phyloP scores from a whole-genome alignment of 1,140 invertebrate species.

The Pogonognathellus flavescens region DNA sequence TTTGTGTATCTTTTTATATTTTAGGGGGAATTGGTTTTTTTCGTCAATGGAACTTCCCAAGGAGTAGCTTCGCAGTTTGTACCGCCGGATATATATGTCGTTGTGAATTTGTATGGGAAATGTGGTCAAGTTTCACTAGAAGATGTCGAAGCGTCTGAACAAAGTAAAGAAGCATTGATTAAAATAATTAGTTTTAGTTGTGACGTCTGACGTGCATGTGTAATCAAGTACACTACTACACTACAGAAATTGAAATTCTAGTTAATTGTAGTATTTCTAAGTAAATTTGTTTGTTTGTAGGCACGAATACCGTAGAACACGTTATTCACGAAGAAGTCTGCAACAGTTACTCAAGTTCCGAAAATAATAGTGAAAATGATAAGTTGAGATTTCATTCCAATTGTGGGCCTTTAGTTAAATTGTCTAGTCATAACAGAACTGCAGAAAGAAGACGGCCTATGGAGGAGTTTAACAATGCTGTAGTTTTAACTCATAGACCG shows the following conservation, averaged over 20 bases:
- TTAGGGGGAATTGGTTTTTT: conserved; percentile 88
- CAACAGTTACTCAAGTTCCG: conserved; percentile 50
- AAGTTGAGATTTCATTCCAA: conserved; percentile 88
- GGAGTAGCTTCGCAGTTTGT: conserved; percentile 85
- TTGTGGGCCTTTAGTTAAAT: conserved; percentile 88
- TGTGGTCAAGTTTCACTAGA: conserved; percentile 85
- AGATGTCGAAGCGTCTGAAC: conserved; percentile 63
- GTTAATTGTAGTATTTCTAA: too few species aligned
- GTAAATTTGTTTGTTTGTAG: conserved; percentile 52
- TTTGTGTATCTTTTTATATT: conserved; percentile 61
- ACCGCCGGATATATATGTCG: conserved; percentile 83
- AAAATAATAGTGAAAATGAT: conserved; percentile 72
- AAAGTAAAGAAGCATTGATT: conserved; percentile 60
- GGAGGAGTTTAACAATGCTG: conserved; percentile 94
- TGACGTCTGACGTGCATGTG: too few species aligned
- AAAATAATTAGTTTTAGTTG: too few species aligned
- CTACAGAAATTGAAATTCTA: too few species aligned
- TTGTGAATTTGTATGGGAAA: conserved; percentile 93
- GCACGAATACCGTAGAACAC: conserved; percentile 64
- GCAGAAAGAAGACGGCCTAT: conserved; percentile 87
- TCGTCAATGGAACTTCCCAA: conserved; percentile 89
- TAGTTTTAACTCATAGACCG: conserved; percentile 87
- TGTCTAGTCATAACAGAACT: conserved; percentile 86
- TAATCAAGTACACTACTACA: too few species aligned
- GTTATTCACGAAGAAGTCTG: conserved; percentile 58